Evolutionary conservation across 2,888 invertebrate species (phyloP).

Genomic region (Trypoxylon attenuatum): DNA sequence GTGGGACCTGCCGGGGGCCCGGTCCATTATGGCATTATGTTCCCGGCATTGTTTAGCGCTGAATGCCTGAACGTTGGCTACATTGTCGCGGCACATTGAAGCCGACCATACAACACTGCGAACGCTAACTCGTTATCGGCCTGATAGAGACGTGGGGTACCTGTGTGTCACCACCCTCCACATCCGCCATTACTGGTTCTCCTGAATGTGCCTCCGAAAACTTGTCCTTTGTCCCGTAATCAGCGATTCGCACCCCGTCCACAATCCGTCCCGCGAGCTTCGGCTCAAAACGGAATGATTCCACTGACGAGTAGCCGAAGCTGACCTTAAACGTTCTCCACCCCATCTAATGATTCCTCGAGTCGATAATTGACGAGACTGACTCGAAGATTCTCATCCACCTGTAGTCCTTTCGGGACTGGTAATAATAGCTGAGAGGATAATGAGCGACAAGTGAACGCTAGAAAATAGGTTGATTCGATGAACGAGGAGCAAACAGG

Average conservation of each 20-base stretch:
- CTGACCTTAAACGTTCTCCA: no score
- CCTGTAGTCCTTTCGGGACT: constrained; percentile 5
- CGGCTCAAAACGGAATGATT: neutral
- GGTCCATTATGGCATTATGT: constrained; percentile 73
- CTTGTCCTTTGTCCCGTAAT: constrained; percentile 32
- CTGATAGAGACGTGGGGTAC: constrained; percentile 65
- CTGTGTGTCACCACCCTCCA: constrained; percentile 24
- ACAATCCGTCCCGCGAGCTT: constrained; percentile 16
- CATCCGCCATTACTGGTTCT: constrained; percentile 44
- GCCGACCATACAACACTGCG: constrained; percentile 66
- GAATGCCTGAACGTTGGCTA: constrained; percentile 73
- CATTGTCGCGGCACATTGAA: constrained; percentile 72
- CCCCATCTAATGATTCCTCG: neutral
- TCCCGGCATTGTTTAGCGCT: constrained; percentile 70
- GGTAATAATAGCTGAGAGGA: constrained; percentile 9
- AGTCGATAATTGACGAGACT: neutral
- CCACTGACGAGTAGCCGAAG: constrained; percentile 5
- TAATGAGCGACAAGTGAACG: no score
- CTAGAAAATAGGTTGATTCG: constrained; percentile 33
- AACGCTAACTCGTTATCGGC: constrained; percentile 71
- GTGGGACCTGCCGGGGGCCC: constrained; percentile 57
- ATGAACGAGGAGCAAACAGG: constrained; percentile 9
- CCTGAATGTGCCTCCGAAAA: constrained; percentile 22
- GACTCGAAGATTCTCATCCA: constrained; percentile 10
- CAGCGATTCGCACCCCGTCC: neutral